These are phyloP conservation scores for Coenonympha glycerion DNA, from an alignment of 2,888 invertebrate genomes.

Conservation along the genomic window DNA sequence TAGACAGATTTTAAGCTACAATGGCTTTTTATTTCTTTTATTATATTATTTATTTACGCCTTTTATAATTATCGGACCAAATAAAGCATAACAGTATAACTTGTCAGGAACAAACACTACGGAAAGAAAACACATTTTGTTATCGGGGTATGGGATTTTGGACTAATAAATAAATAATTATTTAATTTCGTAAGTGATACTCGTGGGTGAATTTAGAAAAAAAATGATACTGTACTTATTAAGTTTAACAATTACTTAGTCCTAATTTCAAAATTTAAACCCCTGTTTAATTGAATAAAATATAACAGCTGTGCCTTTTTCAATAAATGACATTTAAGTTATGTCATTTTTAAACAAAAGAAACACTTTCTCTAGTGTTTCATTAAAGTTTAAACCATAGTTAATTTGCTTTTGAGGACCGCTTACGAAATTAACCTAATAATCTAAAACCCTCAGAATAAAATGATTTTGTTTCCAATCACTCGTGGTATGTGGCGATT, in stretches of 20 bases:
- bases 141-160: not conserved
- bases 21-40: slow-evolving; percentile 3
- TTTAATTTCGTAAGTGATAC: not conserved
- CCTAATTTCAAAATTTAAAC: too few species aligned
- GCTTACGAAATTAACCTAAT: not conserved
- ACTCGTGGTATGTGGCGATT: not conserved
- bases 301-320: too few species aligned
- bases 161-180: not conserved
- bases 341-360: too few species aligned
- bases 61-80: not conserved
- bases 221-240: too few species aligned
- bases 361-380: too few species aligned
- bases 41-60: not conserved
- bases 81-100: not conserved
- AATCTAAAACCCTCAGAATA: slow-evolving; percentile 2
- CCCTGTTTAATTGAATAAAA: too few species aligned
- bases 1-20: slow-evolving; percentile 22
- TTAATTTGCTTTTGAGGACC: not conserved
- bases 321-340: too few species aligned
- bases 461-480: not conserved
- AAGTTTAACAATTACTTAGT: too few species aligned
- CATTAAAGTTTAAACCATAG: too few species aligned
- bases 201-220: too few species aligned
- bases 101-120: slow-evolving; percentile 2
- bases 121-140: not conserved